Conservation (phyloP, 1,140 invertebrate species). For the Xylocopa sonorina region DNA sequence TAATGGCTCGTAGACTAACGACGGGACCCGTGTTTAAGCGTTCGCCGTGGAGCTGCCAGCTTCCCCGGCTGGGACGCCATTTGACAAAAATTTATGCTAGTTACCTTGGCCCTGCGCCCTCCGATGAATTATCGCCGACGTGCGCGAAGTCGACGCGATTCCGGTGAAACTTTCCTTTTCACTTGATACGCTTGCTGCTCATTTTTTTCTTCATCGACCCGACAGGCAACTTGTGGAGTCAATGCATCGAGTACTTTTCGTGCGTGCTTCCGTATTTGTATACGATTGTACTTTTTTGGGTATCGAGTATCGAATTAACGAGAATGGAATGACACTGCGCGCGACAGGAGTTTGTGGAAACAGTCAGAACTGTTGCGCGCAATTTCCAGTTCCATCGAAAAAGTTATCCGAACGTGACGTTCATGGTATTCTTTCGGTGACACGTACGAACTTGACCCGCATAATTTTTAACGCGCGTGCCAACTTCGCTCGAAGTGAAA, state of each 20-base stretch:
- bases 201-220: no score
- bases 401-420: no score
- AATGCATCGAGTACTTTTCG: neutral
- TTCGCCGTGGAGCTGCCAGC: constrained; percentile 33
- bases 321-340: no score
- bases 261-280: no score
- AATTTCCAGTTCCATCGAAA: no score
- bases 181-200: neutral
- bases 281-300: no score
- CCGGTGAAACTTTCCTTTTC: constrained; percentile 5
- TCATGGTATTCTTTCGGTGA: no score
- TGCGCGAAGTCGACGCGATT: neutral
- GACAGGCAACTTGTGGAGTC: neutral
- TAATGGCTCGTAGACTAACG: constrained; percentile 68
- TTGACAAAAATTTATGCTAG: constrained; percentile 39
- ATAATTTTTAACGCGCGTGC: neutral
- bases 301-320: no score
- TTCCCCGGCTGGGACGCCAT: neutral
- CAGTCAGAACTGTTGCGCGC: no score
- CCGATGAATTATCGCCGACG: constrained; percentile 15
- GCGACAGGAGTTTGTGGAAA: no score
- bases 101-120: constrained; percentile 12
- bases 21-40: constrained; percentile 55
- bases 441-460: constrained; percentile 1
- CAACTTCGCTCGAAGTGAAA: constrained; percentile 35